Conservation (phyloP, 2,797 vertebrate genomes). For the Pangasius macronema region DNA sequence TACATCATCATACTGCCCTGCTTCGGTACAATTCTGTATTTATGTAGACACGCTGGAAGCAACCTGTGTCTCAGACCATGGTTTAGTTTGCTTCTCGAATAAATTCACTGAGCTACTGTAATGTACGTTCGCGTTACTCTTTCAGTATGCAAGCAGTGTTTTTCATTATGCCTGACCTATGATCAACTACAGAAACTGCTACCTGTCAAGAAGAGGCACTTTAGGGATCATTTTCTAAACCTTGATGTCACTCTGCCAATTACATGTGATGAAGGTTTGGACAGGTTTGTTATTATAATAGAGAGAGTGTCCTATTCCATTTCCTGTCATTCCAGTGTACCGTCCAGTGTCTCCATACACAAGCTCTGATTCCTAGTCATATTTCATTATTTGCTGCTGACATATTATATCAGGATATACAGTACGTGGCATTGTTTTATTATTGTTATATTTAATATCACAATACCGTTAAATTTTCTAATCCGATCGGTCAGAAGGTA, state of each 20-base stretch:
- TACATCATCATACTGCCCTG: neutral
- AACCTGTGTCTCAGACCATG: neutral
- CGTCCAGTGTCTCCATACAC: neutral
- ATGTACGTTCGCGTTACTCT: neutral
- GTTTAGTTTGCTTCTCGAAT: neutral
- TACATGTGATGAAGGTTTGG: conserved; percentile 26
- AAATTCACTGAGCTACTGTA: neutral
- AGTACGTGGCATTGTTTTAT: neutral
- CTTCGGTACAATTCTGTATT: neutral
- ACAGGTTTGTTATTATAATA: conserved; percentile 6
- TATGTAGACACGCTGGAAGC: too few species aligned
- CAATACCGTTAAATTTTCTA: neutral
- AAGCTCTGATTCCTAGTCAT: neutral
- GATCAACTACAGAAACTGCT: neutral
- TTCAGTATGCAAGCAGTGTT: neutral
- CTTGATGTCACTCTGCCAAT: neutral
- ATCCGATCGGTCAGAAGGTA: neutral
- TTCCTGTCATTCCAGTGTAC: neutral
- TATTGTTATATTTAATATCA: neutral
- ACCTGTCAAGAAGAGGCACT: conserved; percentile 26
- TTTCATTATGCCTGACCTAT: conserved; percentile 2
- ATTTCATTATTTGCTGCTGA: conserved; percentile 10
- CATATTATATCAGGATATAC: neutral
- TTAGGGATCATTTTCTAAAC: neutral
- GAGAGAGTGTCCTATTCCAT: neutral